Conservation (phyloP, 2,888 invertebrate genomes). For the Sicus ferrugineus region DNA sequence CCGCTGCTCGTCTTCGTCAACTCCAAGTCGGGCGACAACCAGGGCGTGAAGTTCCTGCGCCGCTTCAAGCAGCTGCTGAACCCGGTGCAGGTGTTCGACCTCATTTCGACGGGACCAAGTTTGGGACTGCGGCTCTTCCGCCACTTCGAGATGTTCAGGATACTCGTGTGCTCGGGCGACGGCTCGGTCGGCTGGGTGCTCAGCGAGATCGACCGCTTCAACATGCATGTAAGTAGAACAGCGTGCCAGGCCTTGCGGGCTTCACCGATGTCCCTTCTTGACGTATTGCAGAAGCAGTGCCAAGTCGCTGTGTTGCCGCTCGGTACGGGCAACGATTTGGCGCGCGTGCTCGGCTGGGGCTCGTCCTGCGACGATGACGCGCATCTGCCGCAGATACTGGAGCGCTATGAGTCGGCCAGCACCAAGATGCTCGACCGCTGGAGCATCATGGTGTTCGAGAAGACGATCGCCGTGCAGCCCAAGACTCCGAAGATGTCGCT, state of each 20-base stretch:
- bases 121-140: constrained; percentile 86
- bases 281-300: constrained; percentile 81
- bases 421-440: constrained; percentile 97
- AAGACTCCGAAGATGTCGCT: constrained; percentile 67
- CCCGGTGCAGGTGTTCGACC: constrained; percentile 97
- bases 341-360: constrained; percentile 95
- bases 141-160: constrained; percentile 94
- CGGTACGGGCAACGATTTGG: constrained; percentile 96
- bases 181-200: constrained; percentile 98
- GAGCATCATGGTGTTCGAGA: constrained; percentile 95
- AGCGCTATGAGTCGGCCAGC: constrained; percentile 95
- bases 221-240: constrained; percentile 85
- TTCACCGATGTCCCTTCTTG: not conserved
- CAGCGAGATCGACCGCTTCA: constrained; percentile 92
- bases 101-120: constrained; percentile 88
- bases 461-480: constrained; percentile 70
- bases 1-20: constrained; percentile 97
- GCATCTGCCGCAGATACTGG: constrained; percentile 88
- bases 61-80: constrained; percentile 94
- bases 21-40: constrained; percentile 97
- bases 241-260: not conserved
- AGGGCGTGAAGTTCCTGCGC: constrained; percentile 93
- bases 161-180: constrained; percentile 96
- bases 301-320: constrained; percentile 94
- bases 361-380: constrained; percentile 95